These are phyloP conservation scores for Nesoenas mayeri DNA, from an alignment of 2,113 vertebrate genomes.

Conservation along the genomic window DNA sequence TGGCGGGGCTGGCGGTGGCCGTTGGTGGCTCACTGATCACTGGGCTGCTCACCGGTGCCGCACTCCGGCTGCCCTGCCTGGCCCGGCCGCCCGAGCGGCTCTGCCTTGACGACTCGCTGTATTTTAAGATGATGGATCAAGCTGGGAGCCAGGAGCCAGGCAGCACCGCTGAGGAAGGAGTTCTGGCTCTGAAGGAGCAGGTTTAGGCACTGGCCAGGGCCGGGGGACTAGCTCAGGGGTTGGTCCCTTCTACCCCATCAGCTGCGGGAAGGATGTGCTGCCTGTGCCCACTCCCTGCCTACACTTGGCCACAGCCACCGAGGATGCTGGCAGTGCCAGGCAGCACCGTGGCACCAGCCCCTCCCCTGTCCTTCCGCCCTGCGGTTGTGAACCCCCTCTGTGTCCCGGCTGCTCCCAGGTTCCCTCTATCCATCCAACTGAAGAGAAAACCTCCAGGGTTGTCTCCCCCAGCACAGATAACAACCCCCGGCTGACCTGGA, in stretches of 20 bases:
- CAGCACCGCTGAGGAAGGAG: neutral
- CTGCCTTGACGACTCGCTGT: conserved; percentile 81
- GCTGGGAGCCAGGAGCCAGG: fast-evolving
- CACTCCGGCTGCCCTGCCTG: conserved; percentile 75
- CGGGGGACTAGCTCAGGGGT: neutral
- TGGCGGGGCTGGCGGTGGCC: conserved; percentile 70
- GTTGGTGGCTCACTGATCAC: conserved; percentile 62
- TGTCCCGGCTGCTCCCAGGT: neutral
- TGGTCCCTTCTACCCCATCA: neutral
- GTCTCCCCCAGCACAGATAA: fast-evolving
- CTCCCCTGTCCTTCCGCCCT: neutral
- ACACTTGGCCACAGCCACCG: fast-evolving
- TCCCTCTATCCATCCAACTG: fast-evolving
- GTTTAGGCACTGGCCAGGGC: neutral
- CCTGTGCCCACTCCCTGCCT: neutral
- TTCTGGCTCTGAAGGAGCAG: neutral
- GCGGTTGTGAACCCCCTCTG: neutral
- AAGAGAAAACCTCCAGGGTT: neutral
- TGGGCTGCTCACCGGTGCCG: conserved; percentile 72
- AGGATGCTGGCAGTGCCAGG: neutral
- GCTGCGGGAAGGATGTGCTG: neutral
- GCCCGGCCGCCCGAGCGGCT: conserved; percentile 62
- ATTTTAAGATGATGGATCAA: conserved; percentile 73
- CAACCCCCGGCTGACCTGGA: fast-evolving
- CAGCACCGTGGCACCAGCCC: fast-evolving